phyloP scores from a whole-genome alignment of 2,888 invertebrate genomes.

The Drosophila rubida region DNA sequence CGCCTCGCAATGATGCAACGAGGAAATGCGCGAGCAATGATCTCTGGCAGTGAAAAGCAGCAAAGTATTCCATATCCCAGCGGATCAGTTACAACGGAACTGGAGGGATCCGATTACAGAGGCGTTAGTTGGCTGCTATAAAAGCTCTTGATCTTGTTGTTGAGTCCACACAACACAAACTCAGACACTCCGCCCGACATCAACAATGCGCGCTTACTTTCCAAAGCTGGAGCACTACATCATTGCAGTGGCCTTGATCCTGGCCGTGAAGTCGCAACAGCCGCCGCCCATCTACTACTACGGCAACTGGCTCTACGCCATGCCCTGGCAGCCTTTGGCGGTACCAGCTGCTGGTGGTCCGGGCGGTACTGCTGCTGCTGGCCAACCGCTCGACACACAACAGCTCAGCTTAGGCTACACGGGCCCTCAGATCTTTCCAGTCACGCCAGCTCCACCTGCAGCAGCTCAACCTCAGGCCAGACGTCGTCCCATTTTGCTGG shows the following conservation, averaged over 20 bases:
- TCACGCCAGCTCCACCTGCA: background rate
- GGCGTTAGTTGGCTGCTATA: conserved; percentile 27
- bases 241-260: conserved; percentile 13
- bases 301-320: conserved; percentile 48
- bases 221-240: too few relatives aligned
- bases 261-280: conserved; percentile 13
- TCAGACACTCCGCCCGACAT: conserved; percentile 17
- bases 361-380: conserved; percentile 10
- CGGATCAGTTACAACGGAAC: conserved; percentile 53
- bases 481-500: conserved; percentile 46
- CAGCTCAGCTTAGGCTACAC: conserved; percentile 59
- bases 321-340: conserved; percentile 59
- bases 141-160: conserved; percentile 29
- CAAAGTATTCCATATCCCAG: conserved; percentile 24
- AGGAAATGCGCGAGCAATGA: conserved; percentile 41
- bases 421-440: conserved; percentile 62
- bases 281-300: conserved; percentile 21
- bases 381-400: conserved; percentile 12
- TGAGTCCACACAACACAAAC: conserved; percentile 5
- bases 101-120: conserved; percentile 36
- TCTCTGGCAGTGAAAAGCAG: conserved; percentile 9
- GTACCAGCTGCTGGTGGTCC: background rate
- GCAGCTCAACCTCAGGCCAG: background rate
- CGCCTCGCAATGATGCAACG: conserved; percentile 20
- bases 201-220: conserved; percentile 11